Conservation (phyloP, 2,113 vertebrate species). For the Procavia capensis region DNA sequence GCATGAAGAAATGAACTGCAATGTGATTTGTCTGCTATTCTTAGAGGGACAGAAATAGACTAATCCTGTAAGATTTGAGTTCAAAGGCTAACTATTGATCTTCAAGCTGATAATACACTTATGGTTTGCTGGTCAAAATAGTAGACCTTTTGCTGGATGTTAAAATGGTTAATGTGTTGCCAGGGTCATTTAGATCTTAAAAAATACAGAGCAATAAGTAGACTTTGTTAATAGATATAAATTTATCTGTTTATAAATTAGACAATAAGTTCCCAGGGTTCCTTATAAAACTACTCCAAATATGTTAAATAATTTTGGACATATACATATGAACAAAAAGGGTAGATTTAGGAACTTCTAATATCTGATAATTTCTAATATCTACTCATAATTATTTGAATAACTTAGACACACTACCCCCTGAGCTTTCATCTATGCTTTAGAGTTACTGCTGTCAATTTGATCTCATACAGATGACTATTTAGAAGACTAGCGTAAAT, state of each 20-base stretch:
- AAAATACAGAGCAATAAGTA: background rate
- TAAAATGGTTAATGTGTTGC: background rate
- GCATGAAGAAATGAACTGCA: background rate
- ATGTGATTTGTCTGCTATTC: background rate
- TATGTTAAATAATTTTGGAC: background rate
- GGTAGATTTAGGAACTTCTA: background rate
- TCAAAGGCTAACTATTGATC: background rate
- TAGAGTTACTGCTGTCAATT: background rate
- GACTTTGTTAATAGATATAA: background rate
- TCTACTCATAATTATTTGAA: background rate
- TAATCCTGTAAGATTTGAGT: background rate
- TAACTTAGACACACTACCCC: background rate
- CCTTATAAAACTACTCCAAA: background rate
- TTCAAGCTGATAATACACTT: background rate
- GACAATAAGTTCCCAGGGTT: rapidly evolving
- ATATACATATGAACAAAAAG: background rate
- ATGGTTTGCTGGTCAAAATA: background rate
- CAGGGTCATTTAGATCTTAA: background rate
- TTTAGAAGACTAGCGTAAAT: background rate
- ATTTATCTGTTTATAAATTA: background rate
- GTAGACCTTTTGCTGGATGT: background rate
- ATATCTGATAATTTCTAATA: background rate
- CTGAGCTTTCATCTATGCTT: background rate
- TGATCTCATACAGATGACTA: background rate
- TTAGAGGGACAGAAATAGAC: background rate